These are phyloP conservation scores for Fragum fragum DNA, from an alignment of 2,888 invertebrate species.

Conservation along the genomic window DNA sequence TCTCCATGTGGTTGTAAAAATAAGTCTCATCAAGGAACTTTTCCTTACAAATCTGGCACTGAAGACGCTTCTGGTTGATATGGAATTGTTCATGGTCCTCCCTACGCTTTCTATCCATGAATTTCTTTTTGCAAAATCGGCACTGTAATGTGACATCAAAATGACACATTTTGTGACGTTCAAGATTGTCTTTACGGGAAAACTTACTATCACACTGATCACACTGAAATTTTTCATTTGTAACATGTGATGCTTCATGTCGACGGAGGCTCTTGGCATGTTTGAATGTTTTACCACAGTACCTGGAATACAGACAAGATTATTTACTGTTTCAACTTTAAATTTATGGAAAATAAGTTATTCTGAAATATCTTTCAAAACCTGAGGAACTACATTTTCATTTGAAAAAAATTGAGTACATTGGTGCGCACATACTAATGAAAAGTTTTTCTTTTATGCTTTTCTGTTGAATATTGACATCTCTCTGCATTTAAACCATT, in stretches of 20 bases:
- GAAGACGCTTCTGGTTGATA: slow-evolving; percentile 46
- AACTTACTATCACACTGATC: slow-evolving; percentile 62
- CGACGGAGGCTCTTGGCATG: slow-evolving; percentile 62
- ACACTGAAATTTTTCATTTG: slow-evolving; percentile 48
- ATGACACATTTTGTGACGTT: slow-evolving; percentile 63
- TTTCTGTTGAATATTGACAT: too few relatives aligned
- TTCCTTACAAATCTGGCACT: slow-evolving; percentile 58
- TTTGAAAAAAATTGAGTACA: too few relatives aligned
- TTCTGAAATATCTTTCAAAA: too few relatives aligned
- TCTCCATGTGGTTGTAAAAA: slow-evolving; percentile 63
- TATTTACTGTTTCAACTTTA: too few relatives aligned
- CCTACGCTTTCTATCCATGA: slow-evolving; percentile 47
- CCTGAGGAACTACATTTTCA: too few relatives aligned
- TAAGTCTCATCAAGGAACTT: slow-evolving; percentile 54
- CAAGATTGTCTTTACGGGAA: slow-evolving; percentile 60
- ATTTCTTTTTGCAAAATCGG: slow-evolving; percentile 59
- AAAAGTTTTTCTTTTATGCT: too few relatives aligned
- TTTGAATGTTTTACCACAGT: slow-evolving; percentile 61
- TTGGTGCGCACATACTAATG: too few relatives aligned
- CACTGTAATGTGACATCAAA: slow-evolving; percentile 51
- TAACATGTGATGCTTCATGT: slow-evolving; percentile 55
- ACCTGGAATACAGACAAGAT: slow-evolving; percentile 36
- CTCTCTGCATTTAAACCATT: too few relatives aligned
- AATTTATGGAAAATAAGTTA: too few relatives aligned
- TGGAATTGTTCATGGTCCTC: slow-evolving; percentile 58